phyloP scores from a whole-genome alignment of 1,140 invertebrate genomes.

The Sitophilus oryzae region DNA sequence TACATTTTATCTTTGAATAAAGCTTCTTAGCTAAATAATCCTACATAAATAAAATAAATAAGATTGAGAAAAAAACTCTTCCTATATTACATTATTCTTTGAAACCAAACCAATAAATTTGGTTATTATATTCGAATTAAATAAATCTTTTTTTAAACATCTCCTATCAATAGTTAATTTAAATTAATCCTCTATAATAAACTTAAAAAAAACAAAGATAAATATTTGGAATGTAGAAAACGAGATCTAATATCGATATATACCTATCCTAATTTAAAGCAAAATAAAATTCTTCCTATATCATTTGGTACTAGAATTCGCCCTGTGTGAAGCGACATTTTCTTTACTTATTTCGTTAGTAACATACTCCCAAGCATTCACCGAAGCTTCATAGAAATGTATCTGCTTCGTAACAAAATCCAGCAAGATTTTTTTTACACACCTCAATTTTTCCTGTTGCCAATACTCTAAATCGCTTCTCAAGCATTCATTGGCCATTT shows the following conservation, averaged over 20 bases:
- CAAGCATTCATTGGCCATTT: constrained; percentile 67
- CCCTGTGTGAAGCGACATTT: constrained; percentile 16
- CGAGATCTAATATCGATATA: no score
- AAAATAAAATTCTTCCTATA: constrained; percentile 21
- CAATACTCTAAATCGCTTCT: constrained; percentile 66
- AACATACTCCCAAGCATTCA: constrained; percentile 54
- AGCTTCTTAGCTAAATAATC: no score
- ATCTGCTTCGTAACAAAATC: constrained; percentile 65
- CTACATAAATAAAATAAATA: no score
- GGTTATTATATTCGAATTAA: no score
- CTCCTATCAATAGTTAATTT: no score
- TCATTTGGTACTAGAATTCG: constrained; percentile 25
- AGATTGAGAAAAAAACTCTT: no score
- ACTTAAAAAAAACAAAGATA: no score
- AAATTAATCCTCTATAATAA: no score
- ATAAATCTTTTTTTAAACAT: no score
- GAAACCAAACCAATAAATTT: no score
- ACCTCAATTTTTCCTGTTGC: constrained; percentile 62
- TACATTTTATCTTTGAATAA: no score
- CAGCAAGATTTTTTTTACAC: constrained; percentile 61
- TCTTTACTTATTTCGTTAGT: constrained; percentile 31
- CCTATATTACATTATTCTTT: no score
- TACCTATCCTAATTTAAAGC: constrained; percentile 1
- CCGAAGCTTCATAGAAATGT: constrained; percentile 59
- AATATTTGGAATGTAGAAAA: constrained; percentile 23